A percentile compares a stretch with the other conserved stretches of the same genome.
Conservation (phyloP, 2,888 invertebrate genomes). For the Halocaridina rubra region DNA sequence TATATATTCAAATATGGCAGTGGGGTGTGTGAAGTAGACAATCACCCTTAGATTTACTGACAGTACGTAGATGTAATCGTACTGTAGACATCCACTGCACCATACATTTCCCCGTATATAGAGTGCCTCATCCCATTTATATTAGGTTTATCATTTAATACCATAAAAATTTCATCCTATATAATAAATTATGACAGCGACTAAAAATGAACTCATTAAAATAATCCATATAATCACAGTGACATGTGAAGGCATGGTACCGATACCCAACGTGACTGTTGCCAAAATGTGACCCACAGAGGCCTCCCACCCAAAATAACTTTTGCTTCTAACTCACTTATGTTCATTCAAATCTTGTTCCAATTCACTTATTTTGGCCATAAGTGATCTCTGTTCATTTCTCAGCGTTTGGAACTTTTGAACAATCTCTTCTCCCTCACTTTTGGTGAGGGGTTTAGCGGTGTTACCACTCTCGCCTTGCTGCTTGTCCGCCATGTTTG, state of each 20-base stretch:
- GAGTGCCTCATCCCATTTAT: no score
- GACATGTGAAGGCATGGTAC: not conserved
- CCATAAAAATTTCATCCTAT: no score
- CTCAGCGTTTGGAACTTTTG: conserved; percentile 88
- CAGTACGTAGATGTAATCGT: no score
- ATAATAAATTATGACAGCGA: no score
- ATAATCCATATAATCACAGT: not conserved
- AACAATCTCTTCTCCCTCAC: conserved; percentile 72
- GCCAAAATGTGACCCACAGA: not conserved
- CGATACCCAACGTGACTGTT: not conserved
- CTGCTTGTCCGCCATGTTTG: conserved; percentile 58
- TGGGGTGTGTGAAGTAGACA: no score
- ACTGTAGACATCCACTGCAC: no score
- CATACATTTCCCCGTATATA: no score
- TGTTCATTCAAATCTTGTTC: conserved; percentile 96
- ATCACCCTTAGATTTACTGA: no score
- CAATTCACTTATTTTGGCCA: conserved; percentile 89
- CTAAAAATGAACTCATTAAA: no score
- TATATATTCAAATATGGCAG: no score
- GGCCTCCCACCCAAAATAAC: not conserved
- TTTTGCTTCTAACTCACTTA: conserved; percentile 76
- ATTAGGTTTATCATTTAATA: no score
- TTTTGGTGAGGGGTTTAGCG: conserved; percentile 36
- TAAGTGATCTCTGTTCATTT: conserved; percentile 86
- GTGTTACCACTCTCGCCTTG: not conserved